Base-by-base conservation (phyloP, 1,140 invertebrate genomes). In the Caenorhabditis latens region DNA sequence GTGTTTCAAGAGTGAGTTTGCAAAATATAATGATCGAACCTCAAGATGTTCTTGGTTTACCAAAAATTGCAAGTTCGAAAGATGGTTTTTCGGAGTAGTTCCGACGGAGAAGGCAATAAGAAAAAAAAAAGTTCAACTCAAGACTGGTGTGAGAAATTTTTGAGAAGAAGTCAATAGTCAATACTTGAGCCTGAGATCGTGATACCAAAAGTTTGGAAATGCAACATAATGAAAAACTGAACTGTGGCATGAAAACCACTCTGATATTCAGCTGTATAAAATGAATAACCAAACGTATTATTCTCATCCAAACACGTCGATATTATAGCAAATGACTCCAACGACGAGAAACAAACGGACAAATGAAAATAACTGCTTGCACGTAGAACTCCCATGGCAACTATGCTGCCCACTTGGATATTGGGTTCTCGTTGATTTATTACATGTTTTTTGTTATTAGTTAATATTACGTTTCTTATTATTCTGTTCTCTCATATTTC, bases 1-100 rank as follows among this genome's bases (percentile, higher is more conserved):
- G 43, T 92, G 91, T 65, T 91, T 91, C 79, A 89, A 89, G 55
- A 63, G 86, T 86, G 46, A 43, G 85, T 50, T 67, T 67, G 67
- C n/a, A 16, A 42, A 32, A 16, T 50, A 5, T 46, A 79, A 58
- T 58, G 24, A 32, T 63, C 57, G n/a, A 58, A 58, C 57, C 50
- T 53, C 50, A 53, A 53, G 9, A 53, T 53, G 50, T 53, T 53
- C 16, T 53, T 53, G 50, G 50, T 53, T 9, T 53, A 13, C 16
- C 16, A 1, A 2, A 13, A 16, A 13, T 13, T 13, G 4, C 1
- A 13, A 53, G 50, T 53, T 53, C 50, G 16, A 16, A 53, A 58
- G 57, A 58, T 21, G 14, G 19, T 7, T 58, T 16, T 32, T 32
- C 2, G 32, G 2, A 32, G 2, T 32, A 32, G 0, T 32, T 1